phyloP scores from a whole-genome alignment of 2,797 vertebrate species.

The Poecilia picta region DNA sequence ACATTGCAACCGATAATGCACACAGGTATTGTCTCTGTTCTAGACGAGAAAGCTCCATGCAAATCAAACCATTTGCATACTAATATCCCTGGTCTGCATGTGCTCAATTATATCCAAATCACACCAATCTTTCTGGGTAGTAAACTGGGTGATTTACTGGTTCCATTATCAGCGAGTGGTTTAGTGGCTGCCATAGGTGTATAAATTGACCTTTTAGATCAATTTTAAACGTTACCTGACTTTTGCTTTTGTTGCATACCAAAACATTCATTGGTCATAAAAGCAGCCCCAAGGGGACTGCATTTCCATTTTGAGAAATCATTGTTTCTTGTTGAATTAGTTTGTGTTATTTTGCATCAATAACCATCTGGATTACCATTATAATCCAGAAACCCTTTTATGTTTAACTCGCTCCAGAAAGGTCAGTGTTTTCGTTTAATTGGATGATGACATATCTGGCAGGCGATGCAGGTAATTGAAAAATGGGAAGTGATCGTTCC shows the following conservation, averaged over 20 bases:
- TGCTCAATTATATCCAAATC: background rate
- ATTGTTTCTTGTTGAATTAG: background rate
- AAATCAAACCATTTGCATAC: conserved; percentile 1
- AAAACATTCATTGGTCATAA: background rate
- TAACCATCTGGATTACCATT: background rate
- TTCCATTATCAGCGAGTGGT: background rate
- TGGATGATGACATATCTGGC: background rate
- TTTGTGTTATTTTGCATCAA: background rate
- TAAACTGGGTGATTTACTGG: background rate
- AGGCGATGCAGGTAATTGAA: background rate
- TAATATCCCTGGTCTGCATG: background rate
- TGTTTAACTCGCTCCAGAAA: background rate
- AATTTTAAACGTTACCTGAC: background rate
- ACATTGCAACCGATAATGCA: background rate
- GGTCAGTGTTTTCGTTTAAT: background rate
- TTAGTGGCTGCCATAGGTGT: background rate
- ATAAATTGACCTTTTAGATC: background rate
- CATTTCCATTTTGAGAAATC: background rate
- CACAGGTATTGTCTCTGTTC: background rate
- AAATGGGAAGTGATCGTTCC: background rate
- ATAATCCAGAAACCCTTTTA: background rate
- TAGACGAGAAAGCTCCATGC: background rate
- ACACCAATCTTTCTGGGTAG: background rate
- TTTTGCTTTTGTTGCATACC: background rate
- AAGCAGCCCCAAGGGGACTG: background rate